Evolutionary conservation across 2,113 vertebrate species (phyloP).

Genomic region (Trogon surrucura): DNA sequence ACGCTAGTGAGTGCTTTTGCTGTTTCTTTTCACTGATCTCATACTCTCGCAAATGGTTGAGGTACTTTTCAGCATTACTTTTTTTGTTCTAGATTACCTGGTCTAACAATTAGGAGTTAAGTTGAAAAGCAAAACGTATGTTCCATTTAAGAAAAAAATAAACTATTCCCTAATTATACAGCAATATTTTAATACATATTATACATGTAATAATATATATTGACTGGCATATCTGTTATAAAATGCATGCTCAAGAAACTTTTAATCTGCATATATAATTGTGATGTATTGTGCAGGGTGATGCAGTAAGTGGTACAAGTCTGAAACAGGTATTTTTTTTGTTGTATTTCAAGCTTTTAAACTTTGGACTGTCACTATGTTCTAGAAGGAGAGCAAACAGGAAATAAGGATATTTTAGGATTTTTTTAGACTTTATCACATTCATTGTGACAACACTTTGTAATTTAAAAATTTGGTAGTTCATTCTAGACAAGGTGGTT

Average conservation of each 20-base stretch:
- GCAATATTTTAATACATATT: background rate
- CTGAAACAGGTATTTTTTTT: background rate
- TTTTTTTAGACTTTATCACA: background rate
- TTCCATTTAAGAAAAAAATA: background rate
- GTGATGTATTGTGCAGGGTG: background rate
- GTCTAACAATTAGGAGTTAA: background rate
- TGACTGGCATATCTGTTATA: background rate
- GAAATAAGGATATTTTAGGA: background rate
- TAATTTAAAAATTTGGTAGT: background rate
- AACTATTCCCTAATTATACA: background rate
- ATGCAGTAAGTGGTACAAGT: background rate
- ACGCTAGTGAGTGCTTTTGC: conserved; percentile 20
- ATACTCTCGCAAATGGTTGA: conserved; percentile 45
- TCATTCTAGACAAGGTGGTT: background rate
- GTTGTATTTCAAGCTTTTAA: background rate
- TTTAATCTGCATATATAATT: background rate
- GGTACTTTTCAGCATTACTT: conserved; percentile 49
- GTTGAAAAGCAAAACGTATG: background rate
- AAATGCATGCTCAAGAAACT: background rate
- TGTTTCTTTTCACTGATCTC: conserved; percentile 15
- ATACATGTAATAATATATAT: background rate
- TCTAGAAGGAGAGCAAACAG: background rate
- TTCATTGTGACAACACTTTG: background rate
- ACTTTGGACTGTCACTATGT: background rate
- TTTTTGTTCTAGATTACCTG: conserved; percentile 19